Evolutionary conservation across 1,140 invertebrate species (phyloP).

Genomic region (Phymastichus coffea): DNA sequence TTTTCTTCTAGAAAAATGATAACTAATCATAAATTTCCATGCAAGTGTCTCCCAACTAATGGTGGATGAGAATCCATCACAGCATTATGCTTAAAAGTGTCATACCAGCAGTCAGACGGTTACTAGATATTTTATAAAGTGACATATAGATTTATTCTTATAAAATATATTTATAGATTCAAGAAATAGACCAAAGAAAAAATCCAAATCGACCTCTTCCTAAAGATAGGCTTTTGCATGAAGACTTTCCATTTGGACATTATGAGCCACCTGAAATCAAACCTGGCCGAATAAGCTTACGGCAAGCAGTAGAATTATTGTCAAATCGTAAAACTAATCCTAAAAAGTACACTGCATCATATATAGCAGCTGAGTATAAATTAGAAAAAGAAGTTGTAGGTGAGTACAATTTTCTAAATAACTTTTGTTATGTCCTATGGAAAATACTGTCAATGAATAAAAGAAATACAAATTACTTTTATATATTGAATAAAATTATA

Average conservation of each 20-base stretch:
- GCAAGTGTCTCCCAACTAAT: too few species aligned
- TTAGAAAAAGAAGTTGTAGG: slow-evolving; percentile 62
- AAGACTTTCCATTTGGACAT: slow-evolving; percentile 44
- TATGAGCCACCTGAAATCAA: slow-evolving; percentile 35
- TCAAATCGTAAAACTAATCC: slow-evolving; percentile 63
- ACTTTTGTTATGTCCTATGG: background rate
- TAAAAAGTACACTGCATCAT: slow-evolving; percentile 54
- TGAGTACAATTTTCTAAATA: slow-evolving; percentile 43
- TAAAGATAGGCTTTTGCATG: slow-evolving; percentile 41
- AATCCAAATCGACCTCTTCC: slow-evolving; percentile 52
- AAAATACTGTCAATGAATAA: background rate
- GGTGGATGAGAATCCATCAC: too few species aligned
- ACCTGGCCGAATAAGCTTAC: slow-evolving; percentile 48
- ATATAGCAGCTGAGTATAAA: slow-evolving; percentile 68
- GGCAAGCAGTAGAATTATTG: slow-evolving; percentile 60
- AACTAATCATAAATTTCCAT: too few species aligned
- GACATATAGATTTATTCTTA: slow-evolving; percentile 4
- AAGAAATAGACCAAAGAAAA: slow-evolving; percentile 25
- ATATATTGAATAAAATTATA: background rate
- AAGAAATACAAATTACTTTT: background rate
- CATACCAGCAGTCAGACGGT: too few species aligned
- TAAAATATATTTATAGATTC: slow-evolving; percentile 12
- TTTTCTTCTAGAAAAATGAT: too few species aligned
- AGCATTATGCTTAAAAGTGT: too few species aligned
- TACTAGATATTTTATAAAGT: too few species aligned